Base-by-base conservation (phyloP, 2,888 invertebrate species). In the Lithosia quadra region DNA sequence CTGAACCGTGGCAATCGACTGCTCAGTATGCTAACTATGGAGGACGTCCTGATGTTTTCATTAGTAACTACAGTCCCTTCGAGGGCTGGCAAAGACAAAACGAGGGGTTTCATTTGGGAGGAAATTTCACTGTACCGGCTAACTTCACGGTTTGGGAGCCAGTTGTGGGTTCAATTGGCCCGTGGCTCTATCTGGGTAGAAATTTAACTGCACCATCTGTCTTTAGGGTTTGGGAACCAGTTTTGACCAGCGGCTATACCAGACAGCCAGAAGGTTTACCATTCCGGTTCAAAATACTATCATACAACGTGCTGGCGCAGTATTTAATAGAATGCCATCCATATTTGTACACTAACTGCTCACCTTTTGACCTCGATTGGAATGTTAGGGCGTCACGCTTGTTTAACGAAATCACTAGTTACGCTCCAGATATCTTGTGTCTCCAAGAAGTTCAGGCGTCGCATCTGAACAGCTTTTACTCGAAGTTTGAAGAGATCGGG, bases 301-400 rank as follows among this genome's bases (percentile, higher is more conserved):
- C 97, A 0, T 99, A 98, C 90, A 99, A 99, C 90, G 97, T 99
- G 36, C 92, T 99, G 68, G 97, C 99, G 0, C 99, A 99, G 91
- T 96, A 97, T 81, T 94, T 99, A 57, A 85, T 99, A 65, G 96
- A 97, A 75, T 93, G 95, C 74, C 98, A 99, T 86, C 91, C 95
- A 0, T 95, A 97, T 84, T 91, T 99, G 18, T 99, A 99, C 86
- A 91, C 87, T 21, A 83, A 93, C 0, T 97, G 97, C 81, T 87
- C 96, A 39, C 88, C 92, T 9, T 75, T 88, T 0, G 94, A 95
- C 69, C 92, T 99, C 1, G 89, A 93, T 18, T 99, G 99, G 98
- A 92, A 96, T 18, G 91, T 95, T 59, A 95, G 99, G 62, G 96
- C 95, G 9, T 74, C 88, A 0, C 90, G 89, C 49, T 77, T 96